Evolutionary conservation across 1,140 invertebrate species (phyloP).

Genomic region (Rhynchophorus ferrugineus): DNA sequence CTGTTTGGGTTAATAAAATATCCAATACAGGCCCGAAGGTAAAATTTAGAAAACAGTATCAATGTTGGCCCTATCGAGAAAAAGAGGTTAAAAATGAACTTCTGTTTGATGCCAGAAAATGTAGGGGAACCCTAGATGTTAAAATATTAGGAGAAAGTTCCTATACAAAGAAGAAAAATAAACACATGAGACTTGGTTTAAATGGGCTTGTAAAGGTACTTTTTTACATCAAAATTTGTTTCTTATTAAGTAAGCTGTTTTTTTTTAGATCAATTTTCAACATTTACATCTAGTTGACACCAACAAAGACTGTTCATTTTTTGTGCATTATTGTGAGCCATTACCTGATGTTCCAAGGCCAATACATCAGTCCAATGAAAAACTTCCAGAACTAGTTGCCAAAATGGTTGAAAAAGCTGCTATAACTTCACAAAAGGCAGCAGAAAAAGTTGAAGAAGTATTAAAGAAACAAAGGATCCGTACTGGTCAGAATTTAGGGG

Average conservation of each 20-base stretch:
- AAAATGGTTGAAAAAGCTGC: constrained; percentile 33
- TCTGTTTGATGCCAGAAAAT: constrained; percentile 37
- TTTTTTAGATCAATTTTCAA: constrained; percentile 36
- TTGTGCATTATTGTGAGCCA: constrained; percentile 37
- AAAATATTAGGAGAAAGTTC: constrained; percentile 38
- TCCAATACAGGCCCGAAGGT: constrained; percentile 41
- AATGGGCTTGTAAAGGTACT: constrained; percentile 38
- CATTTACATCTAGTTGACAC: constrained; percentile 36
- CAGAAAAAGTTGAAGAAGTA: constrained; percentile 11
- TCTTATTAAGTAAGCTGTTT: not conserved
- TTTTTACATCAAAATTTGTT: not conserved
- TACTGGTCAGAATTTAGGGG: no score
- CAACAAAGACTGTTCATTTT: constrained; percentile 29
- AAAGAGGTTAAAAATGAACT: constrained; percentile 35
- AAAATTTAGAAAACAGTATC: constrained; percentile 39
- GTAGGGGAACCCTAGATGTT: constrained; percentile 37
- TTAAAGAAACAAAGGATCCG: constrained; percentile 7
- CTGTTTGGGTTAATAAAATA: constrained; percentile 40
- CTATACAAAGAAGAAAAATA: constrained; percentile 33
- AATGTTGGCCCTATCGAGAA: constrained; percentile 36
- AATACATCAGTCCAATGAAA: constrained; percentile 25
- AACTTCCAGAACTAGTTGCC: constrained; percentile 31
- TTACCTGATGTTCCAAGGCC: constrained; percentile 30
- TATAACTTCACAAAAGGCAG: constrained; percentile 26
- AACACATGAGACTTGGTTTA: constrained; percentile 35